Evolutionary conservation across 2,888 invertebrate species (phyloP).

Genomic region (Globia sparganii): DNA sequence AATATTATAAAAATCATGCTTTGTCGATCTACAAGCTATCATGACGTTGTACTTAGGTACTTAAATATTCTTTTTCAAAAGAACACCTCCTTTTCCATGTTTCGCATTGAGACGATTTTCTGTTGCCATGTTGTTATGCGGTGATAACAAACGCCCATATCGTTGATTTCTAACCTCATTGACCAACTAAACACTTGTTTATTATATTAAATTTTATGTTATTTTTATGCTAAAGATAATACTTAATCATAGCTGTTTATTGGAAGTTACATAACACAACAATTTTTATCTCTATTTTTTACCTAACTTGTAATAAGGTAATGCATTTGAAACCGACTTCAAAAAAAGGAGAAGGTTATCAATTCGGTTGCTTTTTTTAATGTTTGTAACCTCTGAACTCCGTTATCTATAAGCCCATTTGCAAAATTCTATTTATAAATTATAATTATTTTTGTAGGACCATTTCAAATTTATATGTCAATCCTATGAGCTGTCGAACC

Average conservation of each 20-base stretch:
- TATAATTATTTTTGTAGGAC: too few relatives aligned
- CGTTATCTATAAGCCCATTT: too few relatives aligned
- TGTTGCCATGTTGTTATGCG: not conserved
- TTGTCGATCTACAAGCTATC: not conserved
- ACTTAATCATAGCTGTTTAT: not conserved
- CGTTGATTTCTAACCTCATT: constrained; percentile 13
- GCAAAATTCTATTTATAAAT: too few relatives aligned
- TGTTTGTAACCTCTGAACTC: too few relatives aligned
- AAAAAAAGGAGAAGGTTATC: too few relatives aligned
- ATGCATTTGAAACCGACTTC: too few relatives aligned
- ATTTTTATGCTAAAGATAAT: constrained; percentile 2
- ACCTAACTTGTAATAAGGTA: too few relatives aligned
- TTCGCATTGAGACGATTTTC: not conserved
- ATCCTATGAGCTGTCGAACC: too few relatives aligned
- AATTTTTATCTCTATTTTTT: constrained; percentile 13
- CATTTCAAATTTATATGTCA: constrained; percentile 13
- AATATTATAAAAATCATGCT: not conserved
- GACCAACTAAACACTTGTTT: not conserved
- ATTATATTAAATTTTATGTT: not conserved
- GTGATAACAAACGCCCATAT: not conserved
- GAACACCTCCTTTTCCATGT: constrained; percentile 2
- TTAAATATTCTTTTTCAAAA: not conserved
- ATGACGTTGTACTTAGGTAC: not conserved
- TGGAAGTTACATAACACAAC: not conserved
- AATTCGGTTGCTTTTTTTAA: too few relatives aligned